These are phyloP conservation scores for Aphelocoma coerulescens DNA, from an alignment of 2,113 vertebrate species.

Conservation along the genomic window DNA sequence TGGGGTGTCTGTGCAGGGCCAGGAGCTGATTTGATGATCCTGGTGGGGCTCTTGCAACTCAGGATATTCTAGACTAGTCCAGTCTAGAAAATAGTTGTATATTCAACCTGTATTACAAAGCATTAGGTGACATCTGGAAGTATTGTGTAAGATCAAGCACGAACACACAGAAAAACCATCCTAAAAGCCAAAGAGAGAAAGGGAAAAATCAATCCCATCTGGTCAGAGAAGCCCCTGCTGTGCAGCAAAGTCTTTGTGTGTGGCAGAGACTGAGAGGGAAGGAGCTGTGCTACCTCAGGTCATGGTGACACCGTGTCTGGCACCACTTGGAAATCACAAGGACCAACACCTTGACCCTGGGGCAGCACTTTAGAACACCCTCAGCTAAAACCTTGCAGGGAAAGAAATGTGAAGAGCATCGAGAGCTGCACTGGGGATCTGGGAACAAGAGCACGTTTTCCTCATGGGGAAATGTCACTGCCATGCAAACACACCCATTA, in stretches of 20 bases:
- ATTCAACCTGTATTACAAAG: not conserved
- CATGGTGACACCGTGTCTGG: not conserved
- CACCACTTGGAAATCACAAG: not conserved
- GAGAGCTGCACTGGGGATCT: not conserved
- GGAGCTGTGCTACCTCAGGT: not conserved
- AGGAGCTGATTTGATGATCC: not conserved
- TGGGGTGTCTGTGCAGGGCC: not conserved
- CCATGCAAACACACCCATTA: not conserved
- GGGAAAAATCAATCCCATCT: not conserved
- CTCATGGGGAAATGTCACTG: not conserved
- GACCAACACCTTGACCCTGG: not conserved
- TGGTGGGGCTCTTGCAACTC: not conserved
- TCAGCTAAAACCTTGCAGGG: not conserved
- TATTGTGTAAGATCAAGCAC: not conserved
- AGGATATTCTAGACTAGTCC: no score
- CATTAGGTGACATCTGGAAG: not conserved
- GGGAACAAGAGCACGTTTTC: not conserved
- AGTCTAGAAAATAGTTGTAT: not conserved
- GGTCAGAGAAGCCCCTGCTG: not conserved
- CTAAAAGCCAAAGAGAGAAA: not conserved
- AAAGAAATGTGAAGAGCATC: not conserved
- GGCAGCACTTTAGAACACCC: not conserved
- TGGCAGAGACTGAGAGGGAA: fast-evolving
- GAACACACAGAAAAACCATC: not conserved
- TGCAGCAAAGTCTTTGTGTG: not conserved